Conservation (phyloP, 2,113 vertebrate species). For the Oryzias melastigma region DNA sequence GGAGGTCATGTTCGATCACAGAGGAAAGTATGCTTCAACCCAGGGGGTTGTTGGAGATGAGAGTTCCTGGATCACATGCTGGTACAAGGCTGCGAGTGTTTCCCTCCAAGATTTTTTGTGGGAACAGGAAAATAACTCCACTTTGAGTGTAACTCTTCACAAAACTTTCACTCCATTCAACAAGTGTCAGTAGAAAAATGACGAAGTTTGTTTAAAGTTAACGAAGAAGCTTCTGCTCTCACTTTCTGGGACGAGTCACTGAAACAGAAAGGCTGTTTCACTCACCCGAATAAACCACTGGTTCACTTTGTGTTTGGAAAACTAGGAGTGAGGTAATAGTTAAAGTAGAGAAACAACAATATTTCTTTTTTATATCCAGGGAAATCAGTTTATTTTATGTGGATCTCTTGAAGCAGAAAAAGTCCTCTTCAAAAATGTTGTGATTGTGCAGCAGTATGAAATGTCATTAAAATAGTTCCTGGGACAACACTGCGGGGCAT, state of each 20-base stretch:
- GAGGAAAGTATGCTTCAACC: constrained; percentile 66
- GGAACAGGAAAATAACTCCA: not conserved
- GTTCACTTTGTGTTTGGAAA: not conserved
- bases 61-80: constrained; percentile 59
- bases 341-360: not conserved
- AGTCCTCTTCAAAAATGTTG: constrained; percentile 15
- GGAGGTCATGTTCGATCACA: constrained; percentile 66
- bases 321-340: not conserved
- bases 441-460: constrained; percentile 37
- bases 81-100: constrained; percentile 18
- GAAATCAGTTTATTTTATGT: constrained; percentile 26
- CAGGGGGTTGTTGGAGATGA: constrained; percentile 48
- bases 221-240: no score
- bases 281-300: not conserved
- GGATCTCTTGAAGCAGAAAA: constrained; percentile 19
- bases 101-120: constrained; percentile 1
- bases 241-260: no score
- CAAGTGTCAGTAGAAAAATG: no score
- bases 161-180: no score
- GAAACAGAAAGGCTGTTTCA: not conserved
- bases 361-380: not conserved
- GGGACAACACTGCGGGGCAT: constrained; percentile 56
- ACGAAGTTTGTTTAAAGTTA: no score
- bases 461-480: constrained; percentile 42
- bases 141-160: not conserved